A percentile compares a stretch with the other conserved stretches of the same genome.
Conservation (phyloP, 2,113 vertebrate species). For the Aspidoscelis tigris region DNA sequence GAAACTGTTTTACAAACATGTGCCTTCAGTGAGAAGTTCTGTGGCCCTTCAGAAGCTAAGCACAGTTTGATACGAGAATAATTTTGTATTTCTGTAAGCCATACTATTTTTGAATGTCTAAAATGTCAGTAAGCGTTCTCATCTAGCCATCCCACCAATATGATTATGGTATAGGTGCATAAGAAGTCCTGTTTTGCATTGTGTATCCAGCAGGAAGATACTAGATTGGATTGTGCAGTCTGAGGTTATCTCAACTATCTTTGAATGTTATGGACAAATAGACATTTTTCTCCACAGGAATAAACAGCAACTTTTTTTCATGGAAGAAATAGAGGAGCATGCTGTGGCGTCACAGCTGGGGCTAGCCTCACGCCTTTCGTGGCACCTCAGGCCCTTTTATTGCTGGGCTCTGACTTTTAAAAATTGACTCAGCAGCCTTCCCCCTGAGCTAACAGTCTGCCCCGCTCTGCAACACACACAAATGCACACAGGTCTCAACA, state of each 20-base stretch:
- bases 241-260: neutral
- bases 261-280: neutral
- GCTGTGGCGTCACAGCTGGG: too few relatives aligned
- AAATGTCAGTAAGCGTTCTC: too few relatives aligned
- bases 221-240: neutral
- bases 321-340: neutral
- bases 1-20: neutral
- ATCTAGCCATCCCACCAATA: neutral
- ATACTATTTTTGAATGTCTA: neutral
- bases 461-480: too few relatives aligned
- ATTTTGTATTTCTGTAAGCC: neutral
- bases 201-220: neutral
- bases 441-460: too few relatives aligned
- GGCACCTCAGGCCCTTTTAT: too few relatives aligned
- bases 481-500: too few relatives aligned
- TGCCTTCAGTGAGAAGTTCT: too few relatives aligned
- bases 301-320: neutral
- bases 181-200: neutral
- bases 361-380: too few relatives aligned
- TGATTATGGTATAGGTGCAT: neutral
- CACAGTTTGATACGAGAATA: too few relatives aligned
- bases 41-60: too few relatives aligned
- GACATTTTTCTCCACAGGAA: neutral
- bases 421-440: too few relatives aligned
- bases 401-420: too few relatives aligned